Evolutionary conservation across 2,797 vertebrate genomes (phyloP), one percentile per base, ranked within the genome.

Genomic region (Muscicapa comitata): DNA sequence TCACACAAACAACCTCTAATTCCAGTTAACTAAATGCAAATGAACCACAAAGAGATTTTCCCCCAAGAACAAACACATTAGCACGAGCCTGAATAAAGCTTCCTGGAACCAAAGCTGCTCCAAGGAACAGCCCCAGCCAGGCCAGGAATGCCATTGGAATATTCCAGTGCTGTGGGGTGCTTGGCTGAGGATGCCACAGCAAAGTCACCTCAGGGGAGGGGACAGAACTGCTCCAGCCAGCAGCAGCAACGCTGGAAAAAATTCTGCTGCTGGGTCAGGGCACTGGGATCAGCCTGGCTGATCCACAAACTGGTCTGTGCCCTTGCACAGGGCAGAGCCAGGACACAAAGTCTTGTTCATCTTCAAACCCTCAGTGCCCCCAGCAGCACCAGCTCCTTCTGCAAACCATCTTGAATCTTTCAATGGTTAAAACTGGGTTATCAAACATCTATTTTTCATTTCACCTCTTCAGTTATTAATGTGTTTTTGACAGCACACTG

Each of bases 301-400:
- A 24, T n/a, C n/a, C n/a, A n/a, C 63, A 42, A n/a, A 19, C 13
- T 9, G 43, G 0, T n/a, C 8, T 3, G 43, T 13, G 47, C 7
- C 77, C 28, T 9, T 40, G 85, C 80, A n/a, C 26, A 11, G 75
- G 45, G 45, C 84, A 65, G 17, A 54, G 53, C 1, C 65, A 61
- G 43, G 21, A 3, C 47, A 11, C 1, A 2, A 33, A 37, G 9
- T 0, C 42, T 6, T 2, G 3, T 2, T 14, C 0, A 0, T 9
- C 80, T 13, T 12, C 57, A 51, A 37, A 28, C 51, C 2, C 3
- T 2, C 0, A 0, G 47, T 58, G 59, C 59, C 61, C 62, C 48
- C 31, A 18, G 37, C 86, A 72, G 45, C 70, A 68, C 13, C 2
- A 29, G 43, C 3, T 3, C 11, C 17, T 10, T 4, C 45, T 25